A percentile compares a stretch with the other conserved stretches of the same genome.
These are phyloP conservation scores for Tichodroma muraria DNA, from an alignment of 2,113 vertebrate species.

Conservation along the genomic window DNA sequence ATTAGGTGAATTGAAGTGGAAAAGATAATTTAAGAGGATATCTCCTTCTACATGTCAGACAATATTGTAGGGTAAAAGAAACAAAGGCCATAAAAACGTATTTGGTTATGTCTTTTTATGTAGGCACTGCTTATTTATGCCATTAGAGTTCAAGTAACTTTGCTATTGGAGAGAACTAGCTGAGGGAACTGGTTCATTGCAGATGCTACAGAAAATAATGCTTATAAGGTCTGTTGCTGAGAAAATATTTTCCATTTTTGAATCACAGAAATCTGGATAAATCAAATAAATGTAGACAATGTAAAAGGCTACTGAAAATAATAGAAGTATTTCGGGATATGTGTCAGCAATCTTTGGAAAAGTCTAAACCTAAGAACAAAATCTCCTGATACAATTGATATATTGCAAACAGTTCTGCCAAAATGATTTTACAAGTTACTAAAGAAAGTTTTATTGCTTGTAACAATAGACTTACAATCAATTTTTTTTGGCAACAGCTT, in stretches of 20 bases:
- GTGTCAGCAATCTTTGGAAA: background rate
- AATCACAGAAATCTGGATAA: background rate
- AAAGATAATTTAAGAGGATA: background rate
- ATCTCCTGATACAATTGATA: background rate
- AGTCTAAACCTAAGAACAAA: background rate
- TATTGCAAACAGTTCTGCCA: background rate
- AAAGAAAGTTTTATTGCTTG: background rate
- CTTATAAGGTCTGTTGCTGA: background rate
- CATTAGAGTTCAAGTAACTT: background rate
- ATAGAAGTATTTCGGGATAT: background rate
- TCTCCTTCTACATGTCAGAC: background rate
- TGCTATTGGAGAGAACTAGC: background rate
- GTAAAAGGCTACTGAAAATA: background rate
- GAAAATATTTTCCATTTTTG: background rate
- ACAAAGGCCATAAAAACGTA: background rate
- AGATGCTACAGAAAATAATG: background rate
- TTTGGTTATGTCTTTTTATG: background rate
- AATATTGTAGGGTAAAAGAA: background rate
- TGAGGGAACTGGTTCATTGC: background rate
- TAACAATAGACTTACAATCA: background rate
- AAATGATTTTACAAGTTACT: background rate
- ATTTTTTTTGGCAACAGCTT: background rate
- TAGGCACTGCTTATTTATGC: background rate
- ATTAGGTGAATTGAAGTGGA: background rate
- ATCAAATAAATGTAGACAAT: background rate